Evolutionary conservation across 2,888 invertebrate species (phyloP), one percentile per base, ranked within the genome.

Genomic region (Drepana falcataria): DNA sequence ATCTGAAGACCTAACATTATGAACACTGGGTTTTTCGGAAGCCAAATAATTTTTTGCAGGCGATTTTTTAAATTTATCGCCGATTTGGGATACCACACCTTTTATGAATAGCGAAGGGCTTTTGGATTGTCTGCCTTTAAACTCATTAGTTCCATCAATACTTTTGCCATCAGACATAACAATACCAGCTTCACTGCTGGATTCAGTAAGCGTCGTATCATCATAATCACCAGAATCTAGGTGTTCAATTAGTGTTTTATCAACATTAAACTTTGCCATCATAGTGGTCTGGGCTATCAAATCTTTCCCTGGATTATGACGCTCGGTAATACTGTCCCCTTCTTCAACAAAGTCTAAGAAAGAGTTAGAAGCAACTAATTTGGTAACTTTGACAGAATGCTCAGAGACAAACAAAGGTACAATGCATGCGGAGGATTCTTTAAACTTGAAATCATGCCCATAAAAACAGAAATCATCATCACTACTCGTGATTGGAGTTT

Each of bases 211-310:
- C 0, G 89, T 87, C 0, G 81, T 81, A 54, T 84, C 88, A 53
- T 88, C 85, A 55, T 87, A 88, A 47, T 89, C 81, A 2, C 86
- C 87, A 0, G 87, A 76, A 63, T 90, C 87, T 48, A 91, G 71
- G 73, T 91, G 88, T 61, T 90, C 84, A 66, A 79, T 75, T 2
- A 91, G 74, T 44, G 75, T 71, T 65, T 79, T 81, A 59, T 91
- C 79, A 35, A 88, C 75, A 60, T 88, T 88, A 59, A 91, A 91
- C 54, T 82, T 86, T 1, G 91, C 82, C 91, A 91, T 91, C 87
- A 88, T 88, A 1, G 79, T 81, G 0, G 87, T 85, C 66, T 91
- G 91, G 54, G 83, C 79, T 49, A 78, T 80, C 53, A 91, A 71
- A 64, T 79, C 81, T 65, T 81, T 87, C 3, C 80, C 76, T 34